phyloP scores from a whole-genome alignment of 2,888 invertebrate species.

The Gerosis bhagava region DNA sequence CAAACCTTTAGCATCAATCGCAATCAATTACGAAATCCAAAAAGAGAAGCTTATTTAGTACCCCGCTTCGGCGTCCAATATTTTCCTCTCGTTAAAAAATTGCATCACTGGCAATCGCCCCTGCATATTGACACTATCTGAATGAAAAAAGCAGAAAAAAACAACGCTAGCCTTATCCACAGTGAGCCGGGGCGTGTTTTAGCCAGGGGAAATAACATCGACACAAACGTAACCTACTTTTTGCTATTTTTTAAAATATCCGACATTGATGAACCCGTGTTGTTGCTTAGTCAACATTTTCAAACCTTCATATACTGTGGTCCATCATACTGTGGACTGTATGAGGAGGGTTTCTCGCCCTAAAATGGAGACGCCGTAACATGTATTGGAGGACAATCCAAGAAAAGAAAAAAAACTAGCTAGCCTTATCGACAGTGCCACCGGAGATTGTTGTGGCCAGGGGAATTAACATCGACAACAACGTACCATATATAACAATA shows the following conservation, averaged over 20 bases:
- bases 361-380: too few relatives aligned
- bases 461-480: too few relatives aligned
- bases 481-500: too few relatives aligned
- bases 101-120: slow-evolving; percentile 27
- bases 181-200: slow-evolving; percentile 15
- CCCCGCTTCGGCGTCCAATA: slow-evolving; percentile 21
- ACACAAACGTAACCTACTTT: slow-evolving; percentile 17
- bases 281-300: slow-evolving; percentile 8
- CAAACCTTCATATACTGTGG: too few relatives aligned
- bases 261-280: slow-evolving; percentile 12
- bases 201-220: slow-evolving; percentile 25
- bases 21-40: slow-evolving; percentile 16
- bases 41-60: slow-evolving; percentile 19
- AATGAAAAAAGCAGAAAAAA: slow-evolving; percentile 19
- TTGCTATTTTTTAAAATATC: slow-evolving; percentile 16
- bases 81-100: slow-evolving; percentile 26
- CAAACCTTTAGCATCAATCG: slow-evolving; percentile 16
- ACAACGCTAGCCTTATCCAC: slow-evolving; percentile 19
- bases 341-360: too few relatives aligned
- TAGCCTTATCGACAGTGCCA: too few relatives aligned
- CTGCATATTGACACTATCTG: slow-evolving; percentile 27
- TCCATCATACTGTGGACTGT: too few relatives aligned
- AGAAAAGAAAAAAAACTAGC: too few relatives aligned
- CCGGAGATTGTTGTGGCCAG: too few relatives aligned
- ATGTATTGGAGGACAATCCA: too few relatives aligned